Conservation (phyloP, 1,140 invertebrate species). For the Hycleus cichorii region DNA sequence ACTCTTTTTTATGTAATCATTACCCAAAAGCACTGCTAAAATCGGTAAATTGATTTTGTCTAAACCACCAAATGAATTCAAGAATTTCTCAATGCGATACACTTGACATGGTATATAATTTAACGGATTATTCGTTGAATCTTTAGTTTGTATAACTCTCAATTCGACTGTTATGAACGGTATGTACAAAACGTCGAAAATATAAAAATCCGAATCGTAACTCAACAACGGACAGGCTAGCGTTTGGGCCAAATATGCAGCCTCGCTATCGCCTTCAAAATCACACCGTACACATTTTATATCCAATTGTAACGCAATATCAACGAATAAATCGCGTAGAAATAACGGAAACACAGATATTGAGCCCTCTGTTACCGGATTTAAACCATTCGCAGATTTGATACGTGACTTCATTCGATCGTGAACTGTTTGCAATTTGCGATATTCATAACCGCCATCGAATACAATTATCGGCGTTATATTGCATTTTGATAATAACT, state of each 20-base stretch:
- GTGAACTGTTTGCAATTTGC: conserved; percentile 66
- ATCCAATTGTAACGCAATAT: conserved; percentile 55
- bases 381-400: conserved; percentile 43
- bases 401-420: conserved; percentile 57
- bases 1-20: conserved; percentile 71
- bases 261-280: conserved; percentile 82
- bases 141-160: background rate
- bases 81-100: conserved; percentile 62
- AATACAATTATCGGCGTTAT: conserved; percentile 71
- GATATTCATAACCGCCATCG: conserved; percentile 71
- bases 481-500: conserved; percentile 61
- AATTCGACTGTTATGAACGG: conserved; percentile 45
- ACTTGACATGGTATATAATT: conserved; percentile 58
- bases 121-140: conserved; percentile 22
- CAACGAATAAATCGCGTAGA: conserved; percentile 62
- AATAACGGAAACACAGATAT: conserved; percentile 61
- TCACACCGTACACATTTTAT: conserved; percentile 62
- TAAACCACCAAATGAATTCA: conserved; percentile 55
- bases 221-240: conserved; percentile 78
- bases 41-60: conserved; percentile 62
- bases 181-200: conserved; percentile 76
- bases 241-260: conserved; percentile 66
- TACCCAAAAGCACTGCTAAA: conserved; percentile 73
- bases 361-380: conserved; percentile 41
- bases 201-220: conserved; percentile 87